These are phyloP conservation scores for Melanaphis sacchari DNA, from an alignment of 1,140 invertebrate species.

Conservation along the genomic window DNA sequence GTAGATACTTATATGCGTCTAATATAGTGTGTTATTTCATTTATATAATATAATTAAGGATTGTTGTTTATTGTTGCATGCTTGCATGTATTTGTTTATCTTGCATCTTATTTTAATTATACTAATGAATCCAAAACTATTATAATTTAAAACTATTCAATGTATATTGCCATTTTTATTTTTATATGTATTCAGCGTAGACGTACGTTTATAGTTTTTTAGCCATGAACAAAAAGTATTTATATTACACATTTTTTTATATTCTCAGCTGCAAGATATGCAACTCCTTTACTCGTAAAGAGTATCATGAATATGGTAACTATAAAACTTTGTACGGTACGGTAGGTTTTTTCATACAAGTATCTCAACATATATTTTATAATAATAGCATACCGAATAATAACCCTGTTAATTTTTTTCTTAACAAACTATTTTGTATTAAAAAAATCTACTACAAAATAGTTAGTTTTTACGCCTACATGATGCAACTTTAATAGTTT, in stretches of 20 bases:
- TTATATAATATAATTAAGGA: background rate
- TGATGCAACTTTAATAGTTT: background rate
- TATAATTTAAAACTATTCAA: background rate
- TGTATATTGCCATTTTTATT: background rate
- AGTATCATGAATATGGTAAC: no score
- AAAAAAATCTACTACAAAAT: background rate
- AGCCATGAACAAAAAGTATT: background rate
- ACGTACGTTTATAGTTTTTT: background rate
- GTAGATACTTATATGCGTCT: background rate
- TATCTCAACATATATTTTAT: no score
- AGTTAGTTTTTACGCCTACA: background rate
- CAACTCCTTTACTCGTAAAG: no score
- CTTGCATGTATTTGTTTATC: background rate
- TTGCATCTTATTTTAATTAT: slow-evolving; percentile 35
- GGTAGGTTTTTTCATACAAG: no score
- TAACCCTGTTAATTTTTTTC: background rate
- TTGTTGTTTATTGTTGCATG: background rate
- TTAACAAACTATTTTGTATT: background rate
- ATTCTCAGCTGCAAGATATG: no score
- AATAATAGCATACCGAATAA: background rate
- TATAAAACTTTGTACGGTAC: no score
- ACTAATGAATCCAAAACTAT: background rate
- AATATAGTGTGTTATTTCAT: background rate
- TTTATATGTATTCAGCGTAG: background rate
- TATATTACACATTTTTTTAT: no score